These are phyloP conservation scores for Gambusia affinis DNA, from an alignment of 2,113 vertebrate genomes.

Conservation along the genomic window DNA sequence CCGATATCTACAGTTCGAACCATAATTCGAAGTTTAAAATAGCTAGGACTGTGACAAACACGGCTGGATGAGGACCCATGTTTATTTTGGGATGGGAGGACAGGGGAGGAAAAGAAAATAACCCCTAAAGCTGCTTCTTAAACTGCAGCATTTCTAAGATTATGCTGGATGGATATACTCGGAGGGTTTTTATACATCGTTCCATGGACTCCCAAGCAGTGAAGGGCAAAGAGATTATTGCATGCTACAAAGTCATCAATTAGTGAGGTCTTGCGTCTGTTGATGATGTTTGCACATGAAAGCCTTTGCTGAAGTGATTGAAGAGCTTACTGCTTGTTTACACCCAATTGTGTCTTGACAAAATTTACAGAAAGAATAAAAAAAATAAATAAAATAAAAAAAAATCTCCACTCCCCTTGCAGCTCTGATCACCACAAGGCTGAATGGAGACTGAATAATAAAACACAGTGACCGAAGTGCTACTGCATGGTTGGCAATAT, in stretches of 20 bases:
- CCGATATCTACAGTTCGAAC: neutral
- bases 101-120: neutral
- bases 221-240: neutral
- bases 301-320: neutral
- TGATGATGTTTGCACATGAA: neutral
- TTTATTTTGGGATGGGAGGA: too few relatives aligned
- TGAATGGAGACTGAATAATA: neutral
- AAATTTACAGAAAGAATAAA: neutral
- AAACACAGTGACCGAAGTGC: constrained; percentile 6
- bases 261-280: neutral
- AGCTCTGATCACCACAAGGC: neutral
- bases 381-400: neutral
- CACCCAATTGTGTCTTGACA: neutral
- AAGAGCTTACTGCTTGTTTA: neutral
- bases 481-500: constrained; percentile 30
- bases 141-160: neutral
- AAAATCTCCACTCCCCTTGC: neutral
- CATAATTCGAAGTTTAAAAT: neutral
- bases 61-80: too few relatives aligned
- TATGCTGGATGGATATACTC: neutral
- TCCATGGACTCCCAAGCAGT: neutral
- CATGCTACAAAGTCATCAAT: neutral
- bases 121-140: neutral
- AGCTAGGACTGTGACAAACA: too few relatives aligned
- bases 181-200: neutral